phyloP scores from a whole-genome alignment of 2,888 invertebrate species.

The Caenorhabditis sulstoni region DNA sequence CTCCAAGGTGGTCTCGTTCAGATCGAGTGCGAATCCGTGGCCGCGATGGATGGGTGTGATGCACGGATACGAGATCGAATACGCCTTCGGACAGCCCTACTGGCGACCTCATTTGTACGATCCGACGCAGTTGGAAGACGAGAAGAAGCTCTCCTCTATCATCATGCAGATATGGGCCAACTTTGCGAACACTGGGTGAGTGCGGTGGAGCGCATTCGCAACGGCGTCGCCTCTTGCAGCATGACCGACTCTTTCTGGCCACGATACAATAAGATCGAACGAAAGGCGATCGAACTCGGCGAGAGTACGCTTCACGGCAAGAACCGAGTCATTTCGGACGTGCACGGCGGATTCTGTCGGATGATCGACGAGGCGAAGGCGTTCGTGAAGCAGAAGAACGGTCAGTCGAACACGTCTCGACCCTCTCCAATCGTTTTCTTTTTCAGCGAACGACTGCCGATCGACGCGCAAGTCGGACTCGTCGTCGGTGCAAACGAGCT shows the following conservation, averaged over 20 bases:
- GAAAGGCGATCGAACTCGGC: constrained; percentile 76
- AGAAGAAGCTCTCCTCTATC: constrained; percentile 86
- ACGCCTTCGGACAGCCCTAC: constrained; percentile 95
- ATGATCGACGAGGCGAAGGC: constrained; percentile 77
- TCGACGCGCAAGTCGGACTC: constrained; percentile 45
- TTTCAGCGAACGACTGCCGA: constrained; percentile 45
- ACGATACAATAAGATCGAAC: constrained; percentile 76
- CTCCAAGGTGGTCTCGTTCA: too few relatives aligned
- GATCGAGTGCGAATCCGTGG: constrained; percentile 88
- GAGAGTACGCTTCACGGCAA: constrained; percentile 67
- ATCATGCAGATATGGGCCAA: constrained; percentile 94
- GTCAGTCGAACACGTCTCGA: constrained; percentile 1
- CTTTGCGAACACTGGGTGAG: constrained; percentile 94
- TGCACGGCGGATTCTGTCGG: constrained; percentile 77
- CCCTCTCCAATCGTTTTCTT: not conserved
- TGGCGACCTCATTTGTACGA: constrained; percentile 90
- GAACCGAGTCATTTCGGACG: constrained; percentile 73
- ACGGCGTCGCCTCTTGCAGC: constrained; percentile 38
- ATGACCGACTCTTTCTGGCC: constrained; percentile 75
- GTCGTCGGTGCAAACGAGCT: constrained; percentile 6
- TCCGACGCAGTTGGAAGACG: constrained; percentile 82
- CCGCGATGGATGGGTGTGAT: constrained; percentile 99
- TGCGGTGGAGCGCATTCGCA: not conserved
- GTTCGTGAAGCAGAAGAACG: constrained; percentile 56
- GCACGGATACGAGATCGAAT: constrained; percentile 98